Conservation (phyloP, 2,888 invertebrate species). For the Anthophora plumipes region DNA sequence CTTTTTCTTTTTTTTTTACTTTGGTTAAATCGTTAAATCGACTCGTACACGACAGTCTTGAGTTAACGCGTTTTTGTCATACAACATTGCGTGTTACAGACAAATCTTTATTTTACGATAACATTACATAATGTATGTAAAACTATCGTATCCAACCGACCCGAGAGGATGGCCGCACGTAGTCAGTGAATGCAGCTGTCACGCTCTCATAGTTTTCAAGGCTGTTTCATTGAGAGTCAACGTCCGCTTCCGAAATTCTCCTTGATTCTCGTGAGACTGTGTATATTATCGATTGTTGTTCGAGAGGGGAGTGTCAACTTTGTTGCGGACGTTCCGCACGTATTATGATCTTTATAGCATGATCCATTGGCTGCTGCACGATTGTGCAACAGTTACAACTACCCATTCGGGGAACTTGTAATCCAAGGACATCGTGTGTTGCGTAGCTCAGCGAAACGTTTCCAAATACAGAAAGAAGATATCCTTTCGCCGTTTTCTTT, state of each 20-base stretch:
- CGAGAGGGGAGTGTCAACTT: not conserved
- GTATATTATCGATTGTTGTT: slow-evolving; percentile 36
- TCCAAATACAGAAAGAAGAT: slow-evolving; percentile 70
- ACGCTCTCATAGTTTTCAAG: slow-evolving; percentile 81
- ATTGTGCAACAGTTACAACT: slow-evolving; percentile 67
- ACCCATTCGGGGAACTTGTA: slow-evolving; percentile 62
- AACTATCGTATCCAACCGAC: slow-evolving; percentile 16
- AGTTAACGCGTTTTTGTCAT: not conserved
- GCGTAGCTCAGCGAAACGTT: slow-evolving; percentile 51
- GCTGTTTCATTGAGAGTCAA: slow-evolving; percentile 81
- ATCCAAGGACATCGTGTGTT: slow-evolving; percentile 73
- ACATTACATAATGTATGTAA: slow-evolving; percentile 35
- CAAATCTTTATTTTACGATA: not conserved
- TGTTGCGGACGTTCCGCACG: not conserved
- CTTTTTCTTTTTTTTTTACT: not conserved
- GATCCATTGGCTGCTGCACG: not conserved
- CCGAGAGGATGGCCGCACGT: slow-evolving; percentile 5
- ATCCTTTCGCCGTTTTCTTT: slow-evolving; percentile 67
- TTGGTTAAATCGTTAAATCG: too few species aligned
- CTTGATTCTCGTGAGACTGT: slow-evolving; percentile 36
- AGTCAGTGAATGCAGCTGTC: slow-evolving; percentile 48
- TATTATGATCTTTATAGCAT: not conserved
- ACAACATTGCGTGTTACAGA: not conserved
- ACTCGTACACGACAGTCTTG: not conserved
- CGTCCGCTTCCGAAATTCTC: slow-evolving; percentile 71